Percentiles rank a stretch among this genome's conserved stretches.
Evolutionary conservation across 2,888 invertebrate genomes (phyloP).

Genomic region (Oxyteleia sp.): DNA sequence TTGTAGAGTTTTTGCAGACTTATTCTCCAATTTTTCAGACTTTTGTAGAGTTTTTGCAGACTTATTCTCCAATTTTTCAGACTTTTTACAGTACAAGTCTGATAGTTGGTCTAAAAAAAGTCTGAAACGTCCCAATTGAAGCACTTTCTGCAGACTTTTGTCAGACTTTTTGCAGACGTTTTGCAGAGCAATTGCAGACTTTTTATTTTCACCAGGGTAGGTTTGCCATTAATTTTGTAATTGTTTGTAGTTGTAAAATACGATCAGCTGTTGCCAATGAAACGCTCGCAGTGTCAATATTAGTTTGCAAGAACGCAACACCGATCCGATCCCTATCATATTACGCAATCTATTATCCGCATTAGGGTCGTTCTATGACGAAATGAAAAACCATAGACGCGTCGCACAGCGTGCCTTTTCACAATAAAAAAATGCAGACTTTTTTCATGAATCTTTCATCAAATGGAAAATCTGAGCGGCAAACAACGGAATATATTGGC

Average conservation of each 20-base stretch:
- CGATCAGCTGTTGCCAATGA: conserved; percentile 16
- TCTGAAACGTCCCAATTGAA: too few relatives aligned
- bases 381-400: conserved; percentile 2
- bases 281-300: conserved; percentile 33
- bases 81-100: too few relatives aligned
- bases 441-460: conserved; percentile 33
- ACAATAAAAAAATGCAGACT: conserved; percentile 7
- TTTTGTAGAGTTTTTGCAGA: too few relatives aligned
- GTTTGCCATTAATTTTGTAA: too few relatives aligned
- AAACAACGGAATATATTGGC: conserved; percentile 35
- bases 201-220: too few relatives aligned
- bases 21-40: too few relatives aligned
- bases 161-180: too few relatives aligned
- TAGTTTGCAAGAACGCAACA: conserved; percentile 21
- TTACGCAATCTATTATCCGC: conserved; percentile 47
- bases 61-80: too few relatives aligned
- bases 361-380: conserved; percentile 30
- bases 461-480: conserved; percentile 27
- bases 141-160: too few relatives aligned
- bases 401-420: conserved; percentile 7
- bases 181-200: too few relatives aligned
- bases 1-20: too few relatives aligned
- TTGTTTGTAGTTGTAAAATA: conserved; percentile 33
- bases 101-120: too few relatives aligned
- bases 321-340: conserved; percentile 35